Conservation (phyloP, 2,888 invertebrate species). For the Liodrosophila aerea region DNA sequence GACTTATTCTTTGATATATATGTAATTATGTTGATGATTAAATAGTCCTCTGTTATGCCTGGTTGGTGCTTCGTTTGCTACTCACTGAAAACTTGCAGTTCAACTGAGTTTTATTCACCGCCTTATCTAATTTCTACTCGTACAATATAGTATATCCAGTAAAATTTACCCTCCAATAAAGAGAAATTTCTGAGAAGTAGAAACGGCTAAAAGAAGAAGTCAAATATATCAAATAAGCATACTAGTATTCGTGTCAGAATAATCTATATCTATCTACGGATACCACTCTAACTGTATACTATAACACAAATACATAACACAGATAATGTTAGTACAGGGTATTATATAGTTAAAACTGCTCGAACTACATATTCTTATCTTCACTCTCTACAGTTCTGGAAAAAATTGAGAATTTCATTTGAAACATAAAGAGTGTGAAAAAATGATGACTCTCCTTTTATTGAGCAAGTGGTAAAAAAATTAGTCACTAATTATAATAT, state of each 20-base stretch:
- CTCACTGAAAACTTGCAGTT: neutral
- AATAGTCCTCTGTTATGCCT: no score
- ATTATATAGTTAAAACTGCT: no score
- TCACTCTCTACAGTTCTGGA: neutral
- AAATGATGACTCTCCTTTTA: neutral
- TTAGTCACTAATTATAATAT: constrained; percentile 3
- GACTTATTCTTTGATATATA: neutral
- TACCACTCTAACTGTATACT: no score
- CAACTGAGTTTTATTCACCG: neutral
- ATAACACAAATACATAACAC: no score
- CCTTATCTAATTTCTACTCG: neutral
- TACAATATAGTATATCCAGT: no score
- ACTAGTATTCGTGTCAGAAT: no score
- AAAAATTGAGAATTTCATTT: constrained; percentile 5
- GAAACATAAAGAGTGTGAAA: neutral
- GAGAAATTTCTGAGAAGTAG: no score
- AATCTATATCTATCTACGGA: no score
- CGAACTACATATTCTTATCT: no score
- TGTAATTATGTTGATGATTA: constrained; percentile 9
- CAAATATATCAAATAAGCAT: no score
- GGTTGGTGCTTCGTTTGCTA: neutral
- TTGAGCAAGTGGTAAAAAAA: neutral
- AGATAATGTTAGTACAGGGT: no score
- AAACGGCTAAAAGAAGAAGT: no score
- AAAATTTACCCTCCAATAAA: neutral